Conservation (phyloP, 2,888 invertebrate species). For the Acholoe squamosa region DNA sequence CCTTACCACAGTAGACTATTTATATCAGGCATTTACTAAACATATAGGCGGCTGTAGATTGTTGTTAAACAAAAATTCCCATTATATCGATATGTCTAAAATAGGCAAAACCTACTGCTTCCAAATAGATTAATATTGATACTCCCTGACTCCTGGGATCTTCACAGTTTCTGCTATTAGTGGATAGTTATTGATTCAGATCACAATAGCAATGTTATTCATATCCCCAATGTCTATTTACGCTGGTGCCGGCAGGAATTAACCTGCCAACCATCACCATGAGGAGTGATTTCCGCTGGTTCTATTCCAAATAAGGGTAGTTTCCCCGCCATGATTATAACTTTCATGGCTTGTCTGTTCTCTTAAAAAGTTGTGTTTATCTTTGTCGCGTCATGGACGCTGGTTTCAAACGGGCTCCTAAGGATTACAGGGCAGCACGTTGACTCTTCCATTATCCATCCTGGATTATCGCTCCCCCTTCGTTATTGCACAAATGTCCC, state of each 20-base stretch:
- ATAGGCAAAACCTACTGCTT: neutral
- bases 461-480: neutral
- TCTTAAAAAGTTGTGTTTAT: neutral
- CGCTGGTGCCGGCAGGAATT: no score
- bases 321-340: neutral
- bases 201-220: no score
- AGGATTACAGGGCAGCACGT: neutral
- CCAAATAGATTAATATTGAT: neutral
- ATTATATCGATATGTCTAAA: neutral
- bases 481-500: neutral
- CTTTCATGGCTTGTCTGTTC: neutral
- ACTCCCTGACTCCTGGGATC: neutral
- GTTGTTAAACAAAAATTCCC: neutral
- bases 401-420: neutral
- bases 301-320: no score
- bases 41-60: neutral
- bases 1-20: neutral
- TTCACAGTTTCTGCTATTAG: no score
- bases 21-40: neutral
- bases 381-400: neutral
- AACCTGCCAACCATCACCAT: no score
- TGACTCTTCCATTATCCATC: neutral
- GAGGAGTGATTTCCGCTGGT: no score
- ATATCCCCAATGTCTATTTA: no score
- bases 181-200: no score